Conservation (phyloP, 2,888 invertebrate genomes). For the Ochropleura plecta region DNA sequence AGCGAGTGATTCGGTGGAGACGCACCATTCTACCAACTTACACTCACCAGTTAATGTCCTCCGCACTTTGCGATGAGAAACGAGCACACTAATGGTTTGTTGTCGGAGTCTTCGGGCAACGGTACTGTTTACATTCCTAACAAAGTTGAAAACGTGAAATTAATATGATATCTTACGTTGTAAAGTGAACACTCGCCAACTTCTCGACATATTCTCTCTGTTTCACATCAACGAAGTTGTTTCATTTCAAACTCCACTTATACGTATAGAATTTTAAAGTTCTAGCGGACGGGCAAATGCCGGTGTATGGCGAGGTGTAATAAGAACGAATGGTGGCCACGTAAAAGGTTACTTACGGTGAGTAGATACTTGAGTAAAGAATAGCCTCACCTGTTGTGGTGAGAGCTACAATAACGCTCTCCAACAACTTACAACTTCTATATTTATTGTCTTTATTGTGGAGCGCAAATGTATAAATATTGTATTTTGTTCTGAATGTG, state of each 20-base stretch:
- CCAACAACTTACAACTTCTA: slow-evolving; percentile 57
- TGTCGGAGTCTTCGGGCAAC: slow-evolving; percentile 62
- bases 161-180: slow-evolving; percentile 67
- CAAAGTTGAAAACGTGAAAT: slow-evolving; percentile 68
- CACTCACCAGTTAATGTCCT: slow-evolving; percentile 73
- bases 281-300: slow-evolving; percentile 41
- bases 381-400: slow-evolving; percentile 69
- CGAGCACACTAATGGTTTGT: slow-evolving; percentile 75
- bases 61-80: slow-evolving; percentile 74
- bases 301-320: slow-evolving; percentile 58
- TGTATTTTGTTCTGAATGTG: slow-evolving; percentile 14
- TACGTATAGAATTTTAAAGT: slow-evolving; percentile 59
- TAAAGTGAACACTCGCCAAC: slow-evolving; percentile 51
- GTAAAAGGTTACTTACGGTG: slow-evolving; percentile 67
- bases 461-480: slow-evolving; percentile 38
- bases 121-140: slow-evolving; percentile 59
- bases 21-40: slow-evolving; percentile 68
- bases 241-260: slow-evolving; percentile 43
- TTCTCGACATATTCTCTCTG: slow-evolving; percentile 51
- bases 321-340: slow-evolving; percentile 69
- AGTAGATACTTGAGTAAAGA: slow-evolving; percentile 65
- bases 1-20: slow-evolving; percentile 69
- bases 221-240: slow-evolving; percentile 50
- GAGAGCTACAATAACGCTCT: slow-evolving; percentile 59
- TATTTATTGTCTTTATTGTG: slow-evolving; percentile 60